Evolutionary conservation across 2,113 vertebrate genomes (phyloP).

Genomic region (Larimichthys polyactis): DNA sequence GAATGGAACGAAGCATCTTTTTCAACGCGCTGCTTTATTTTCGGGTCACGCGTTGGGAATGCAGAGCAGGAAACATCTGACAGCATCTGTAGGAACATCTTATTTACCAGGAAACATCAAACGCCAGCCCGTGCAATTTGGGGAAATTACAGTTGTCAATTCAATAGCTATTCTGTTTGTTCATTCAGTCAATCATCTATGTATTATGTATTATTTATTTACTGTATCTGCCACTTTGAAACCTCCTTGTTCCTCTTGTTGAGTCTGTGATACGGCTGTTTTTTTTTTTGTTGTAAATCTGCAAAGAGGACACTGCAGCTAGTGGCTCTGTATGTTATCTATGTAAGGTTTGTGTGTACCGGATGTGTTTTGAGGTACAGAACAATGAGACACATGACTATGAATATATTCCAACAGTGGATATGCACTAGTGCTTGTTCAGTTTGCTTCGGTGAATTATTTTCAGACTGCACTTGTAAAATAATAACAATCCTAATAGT

Average conservation of each 20-base stretch:
- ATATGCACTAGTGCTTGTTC: background rate
- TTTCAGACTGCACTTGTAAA: slow-evolving; percentile 5
- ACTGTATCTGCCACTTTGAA: background rate
- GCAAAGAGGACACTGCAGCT: slow-evolving; percentile 4
- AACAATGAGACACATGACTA: background rate
- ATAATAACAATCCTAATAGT: background rate
- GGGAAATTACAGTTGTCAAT: background rate
- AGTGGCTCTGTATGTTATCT: background rate
- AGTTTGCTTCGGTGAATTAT: background rate
- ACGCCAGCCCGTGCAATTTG: background rate
- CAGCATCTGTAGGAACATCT: slow-evolving; percentile 1
- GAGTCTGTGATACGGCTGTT: background rate
- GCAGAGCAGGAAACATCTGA: background rate
- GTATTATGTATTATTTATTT: background rate
- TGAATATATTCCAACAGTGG: background rate
- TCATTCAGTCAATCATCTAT: background rate
- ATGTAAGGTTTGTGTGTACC: too few species aligned
- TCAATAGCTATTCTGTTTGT: background rate
- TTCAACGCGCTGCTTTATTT: background rate
- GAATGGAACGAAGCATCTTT: background rate
- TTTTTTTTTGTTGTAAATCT: background rate
- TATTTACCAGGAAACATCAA: background rate
- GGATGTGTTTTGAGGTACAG: background rate
- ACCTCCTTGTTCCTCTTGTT: background rate
- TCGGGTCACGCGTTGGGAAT: background rate